Evolutionary conservation across 1,140 invertebrate species (phyloP).

Genomic region (Homarus americanus): DNA sequence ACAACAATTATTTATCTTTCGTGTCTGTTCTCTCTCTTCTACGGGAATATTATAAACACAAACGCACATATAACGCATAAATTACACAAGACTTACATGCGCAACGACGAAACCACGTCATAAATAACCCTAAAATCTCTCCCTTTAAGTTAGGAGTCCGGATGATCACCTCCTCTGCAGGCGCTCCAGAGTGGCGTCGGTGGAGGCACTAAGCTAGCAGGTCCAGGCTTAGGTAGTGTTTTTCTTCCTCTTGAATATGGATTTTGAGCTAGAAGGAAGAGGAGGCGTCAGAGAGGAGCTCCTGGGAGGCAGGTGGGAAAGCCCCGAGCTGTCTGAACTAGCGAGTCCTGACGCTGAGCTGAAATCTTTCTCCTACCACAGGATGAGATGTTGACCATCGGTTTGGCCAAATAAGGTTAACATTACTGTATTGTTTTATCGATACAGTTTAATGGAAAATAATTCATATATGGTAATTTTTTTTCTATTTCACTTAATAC

Average conservation of each 20-base stretch:
- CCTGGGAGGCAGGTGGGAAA: conserved; percentile 8
- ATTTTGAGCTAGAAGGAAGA: conserved; percentile 21
- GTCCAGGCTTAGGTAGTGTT: conserved; percentile 37
- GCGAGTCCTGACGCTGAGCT: not conserved
- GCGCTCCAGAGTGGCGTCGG: not conserved
- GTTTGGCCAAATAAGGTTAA: too few species aligned
- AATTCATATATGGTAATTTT: conserved; percentile 10
- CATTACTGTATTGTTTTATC: too few species aligned
- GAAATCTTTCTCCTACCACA: too few species aligned
- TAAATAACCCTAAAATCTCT: not conserved
- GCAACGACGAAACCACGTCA: not conserved
- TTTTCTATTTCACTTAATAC: too few species aligned
- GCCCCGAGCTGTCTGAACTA: conserved; percentile 17
- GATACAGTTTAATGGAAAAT: not conserved
- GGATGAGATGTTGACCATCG: too few species aligned
- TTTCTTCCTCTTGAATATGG: conserved; percentile 45
- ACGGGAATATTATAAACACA: too few species aligned
- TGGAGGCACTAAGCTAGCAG: conserved; percentile 18
- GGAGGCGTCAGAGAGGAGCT: conserved; percentile 12
- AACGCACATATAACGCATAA: too few species aligned
- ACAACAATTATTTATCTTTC: too few species aligned
- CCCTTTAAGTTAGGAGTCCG: not conserved
- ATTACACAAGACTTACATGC: too few species aligned
- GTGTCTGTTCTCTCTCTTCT: too few species aligned
- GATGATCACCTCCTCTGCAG: not conserved